Base-by-base conservation (phyloP, 2,113 vertebrate genomes). In the Xiphophorus maculatus region DNA sequence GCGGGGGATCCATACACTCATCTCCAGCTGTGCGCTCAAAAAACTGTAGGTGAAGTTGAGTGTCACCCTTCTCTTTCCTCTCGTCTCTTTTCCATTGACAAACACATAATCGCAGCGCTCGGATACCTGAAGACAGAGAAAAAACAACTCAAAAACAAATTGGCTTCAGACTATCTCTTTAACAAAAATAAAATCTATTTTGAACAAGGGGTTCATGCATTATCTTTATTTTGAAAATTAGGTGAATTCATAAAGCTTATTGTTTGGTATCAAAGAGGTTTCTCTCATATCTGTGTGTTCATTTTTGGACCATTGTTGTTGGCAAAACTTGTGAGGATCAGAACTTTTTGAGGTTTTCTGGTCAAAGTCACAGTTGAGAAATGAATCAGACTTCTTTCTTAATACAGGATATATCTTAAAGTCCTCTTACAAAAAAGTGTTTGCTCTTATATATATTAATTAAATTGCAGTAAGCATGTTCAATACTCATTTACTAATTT, bases 11-110 rank as follows among this genome's bases (percentile, higher is more conserved):
- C 97, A 99, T 44, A 99, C 96, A 0, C 95, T 97, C 81, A 99
- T 82, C 75, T 93, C 93, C 87, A 99, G 94, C 54, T 96, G 95
- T 5, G 96, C 93, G 0, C 94, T 96, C 87, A 99, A 94, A 87
- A 98, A 94, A 83, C 96, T 97, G 85, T 97, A 97, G 0, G 96
- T 97, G 87, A 99, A 99, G 92, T 96, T 97, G 83, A 99, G 95
- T 22, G 93, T 80, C 0, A 94, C 95, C 0, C 89, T 93, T 84
- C 92, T 93, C 81, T 94, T 95, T 74, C 98, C 97, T 65, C 95
- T 96, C 14, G 95, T 96, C 93, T 99, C 98, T 76, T 97, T 97
- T 69, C 97, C 98, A 0, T 96, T 98, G 87, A 99, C 96, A 19
- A 95, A 99, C 77, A 98, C 89, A 0, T 97, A 97, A 92, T 99